Evolutionary conservation across 2,797 vertebrate genomes (phyloP).

Genomic region (Buceros bicornis): DNA sequence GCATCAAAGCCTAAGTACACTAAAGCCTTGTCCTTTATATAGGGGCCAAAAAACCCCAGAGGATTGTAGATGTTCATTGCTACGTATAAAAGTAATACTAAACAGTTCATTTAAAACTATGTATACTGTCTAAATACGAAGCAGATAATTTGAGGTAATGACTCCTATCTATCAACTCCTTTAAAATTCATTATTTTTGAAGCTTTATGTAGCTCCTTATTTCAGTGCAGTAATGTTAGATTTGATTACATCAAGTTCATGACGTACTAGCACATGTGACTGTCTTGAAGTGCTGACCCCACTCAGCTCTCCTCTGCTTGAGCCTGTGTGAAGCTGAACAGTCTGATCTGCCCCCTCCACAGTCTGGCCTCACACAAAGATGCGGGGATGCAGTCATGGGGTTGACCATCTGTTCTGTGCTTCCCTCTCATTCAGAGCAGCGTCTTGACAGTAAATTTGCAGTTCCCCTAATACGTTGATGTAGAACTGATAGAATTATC

Average conservation of each 20-base stretch:
- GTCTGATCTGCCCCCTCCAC: neutral
- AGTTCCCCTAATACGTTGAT: neutral
- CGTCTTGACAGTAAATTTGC: neutral
- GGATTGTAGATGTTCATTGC: neutral
- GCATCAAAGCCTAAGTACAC: neutral
- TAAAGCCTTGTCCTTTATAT: neutral
- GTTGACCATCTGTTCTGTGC: constrained; percentile 29
- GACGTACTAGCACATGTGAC: neutral
- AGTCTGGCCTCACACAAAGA: neutral
- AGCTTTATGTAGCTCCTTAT: neutral
- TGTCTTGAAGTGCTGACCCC: neutral
- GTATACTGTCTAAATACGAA: neutral
- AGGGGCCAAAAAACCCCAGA: neutral
- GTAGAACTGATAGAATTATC: neutral
- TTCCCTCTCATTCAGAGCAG: neutral
- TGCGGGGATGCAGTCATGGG: neutral
- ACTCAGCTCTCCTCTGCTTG: neutral
- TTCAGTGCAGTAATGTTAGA: neutral
- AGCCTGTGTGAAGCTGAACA: neutral
- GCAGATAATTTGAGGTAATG: neutral
- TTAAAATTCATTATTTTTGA: neutral
- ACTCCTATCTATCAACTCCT: neutral
- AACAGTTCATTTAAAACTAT: neutral
- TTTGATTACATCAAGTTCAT: neutral
- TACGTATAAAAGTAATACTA: neutral